Percentiles rank a stretch among this genome's conserved stretches.
These are phyloP conservation scores for Idaea straminata DNA, from an alignment of 2,888 invertebrate species.

Conservation along the genomic window DNA sequence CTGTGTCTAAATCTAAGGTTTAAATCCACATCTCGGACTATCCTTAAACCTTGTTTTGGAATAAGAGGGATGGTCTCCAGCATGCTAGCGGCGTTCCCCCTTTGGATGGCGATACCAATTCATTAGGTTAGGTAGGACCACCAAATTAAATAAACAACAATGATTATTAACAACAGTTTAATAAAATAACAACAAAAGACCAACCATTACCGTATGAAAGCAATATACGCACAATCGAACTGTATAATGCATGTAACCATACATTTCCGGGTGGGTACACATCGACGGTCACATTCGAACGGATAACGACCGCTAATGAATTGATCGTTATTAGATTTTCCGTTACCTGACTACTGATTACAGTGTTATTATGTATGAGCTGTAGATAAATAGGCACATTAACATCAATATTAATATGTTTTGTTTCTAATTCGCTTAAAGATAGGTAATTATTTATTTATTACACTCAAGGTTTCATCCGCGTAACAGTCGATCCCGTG, in stretches of 20 bases:
- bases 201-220: not conserved
- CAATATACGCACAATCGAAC: not conserved
- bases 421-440: too few species aligned
- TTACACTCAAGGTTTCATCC: too few species aligned
- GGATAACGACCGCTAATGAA: not conserved
- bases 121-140: not conserved
- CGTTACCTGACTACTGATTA: not conserved
- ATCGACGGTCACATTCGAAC: not conserved
- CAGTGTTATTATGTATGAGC: not conserved
- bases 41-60: too few species aligned
- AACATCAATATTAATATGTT: too few species aligned
- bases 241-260: not conserved
- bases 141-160: not conserved
- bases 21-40: too few species aligned
- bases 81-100: too few species aligned
- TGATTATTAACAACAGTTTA: not conserved
- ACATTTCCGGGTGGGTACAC: slow-evolving; percentile 2
- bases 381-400: not conserved
- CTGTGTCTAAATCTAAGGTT: too few species aligned
- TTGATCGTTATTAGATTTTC: not conserved
- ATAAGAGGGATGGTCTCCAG: too few species aligned
- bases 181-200: not conserved
- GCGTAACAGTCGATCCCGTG: too few species aligned
- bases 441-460: too few species aligned
- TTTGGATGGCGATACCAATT: not conserved